Base-by-base conservation (phyloP, 92 coral and sea anemone genomes). In the Zoanthus solanderi region DNA sequence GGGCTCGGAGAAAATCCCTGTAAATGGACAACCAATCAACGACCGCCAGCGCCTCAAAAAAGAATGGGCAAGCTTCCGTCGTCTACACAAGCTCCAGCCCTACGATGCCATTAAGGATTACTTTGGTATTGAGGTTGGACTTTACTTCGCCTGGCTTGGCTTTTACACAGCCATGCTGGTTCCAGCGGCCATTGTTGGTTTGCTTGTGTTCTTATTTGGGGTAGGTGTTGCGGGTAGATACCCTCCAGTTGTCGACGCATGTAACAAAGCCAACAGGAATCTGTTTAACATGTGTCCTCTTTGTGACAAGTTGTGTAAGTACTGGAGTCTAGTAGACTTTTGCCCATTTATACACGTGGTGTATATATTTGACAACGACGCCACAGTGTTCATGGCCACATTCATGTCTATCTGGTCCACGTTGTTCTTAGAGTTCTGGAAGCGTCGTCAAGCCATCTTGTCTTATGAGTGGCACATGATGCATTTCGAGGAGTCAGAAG, bases 391-490 rank as follows among this genome's bases (percentile, higher is more conserved):
- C 42, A 93, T 97, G 67, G 99, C 99, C 32, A 87, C 94, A 50
- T 92, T 97, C 78, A 97, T 97, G 99, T 95, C 99, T 2, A 83
- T 97, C 83, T 97, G 99, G 99, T 97, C 99, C 50, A 97, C 99
- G 0, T 74, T 97, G 71, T 97, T 97, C 92, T 90, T 97, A 65
- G 99, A 97, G 88, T 94, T 97, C 78, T 97, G 99, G 99, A 97
- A 97, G 88, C 93, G 99, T 5, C 89, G 94, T 31, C 99, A 97
- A 87, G 98, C 97, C 15, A 91, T 92, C 30, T 92, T 97, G 37
- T 94, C 97, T 17, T 97, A 97, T 78, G 90, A 86, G 12, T 97
- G 99, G 99, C 99, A 97, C 71, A 94, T 96, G 93, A 91, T 90
- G 93, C 98, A 97, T 69, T 97, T 86, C 72, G 99, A 97, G 72